phyloP scores from a whole-genome alignment of 2,888 invertebrate species.

The Micropterix aruncella region DNA sequence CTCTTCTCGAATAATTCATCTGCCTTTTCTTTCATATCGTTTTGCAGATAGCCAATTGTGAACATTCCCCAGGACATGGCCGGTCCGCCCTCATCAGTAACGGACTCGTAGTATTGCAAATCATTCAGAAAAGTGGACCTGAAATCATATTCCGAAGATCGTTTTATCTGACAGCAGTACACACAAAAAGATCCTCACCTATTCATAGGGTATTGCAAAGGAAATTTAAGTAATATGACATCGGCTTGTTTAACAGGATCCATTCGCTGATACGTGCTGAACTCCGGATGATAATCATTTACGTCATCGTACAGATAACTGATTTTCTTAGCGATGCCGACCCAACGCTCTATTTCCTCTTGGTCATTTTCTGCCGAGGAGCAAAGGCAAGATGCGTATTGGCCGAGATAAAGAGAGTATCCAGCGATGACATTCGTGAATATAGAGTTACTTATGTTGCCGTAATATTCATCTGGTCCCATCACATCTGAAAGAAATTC shows the following conservation, averaged over 20 bases:
- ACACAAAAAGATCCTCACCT: too few species aligned
- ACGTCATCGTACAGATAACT: conserved; percentile 18
- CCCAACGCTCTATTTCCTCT: conserved; percentile 6
- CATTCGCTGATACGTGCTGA: conserved; percentile 18
- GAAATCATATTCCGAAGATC: too few species aligned
- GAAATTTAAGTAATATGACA: conserved; percentile 23
- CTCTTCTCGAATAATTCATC: conserved; percentile 19
- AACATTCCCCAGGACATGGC: conserved; percentile 33
- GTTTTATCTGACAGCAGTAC: too few species aligned
- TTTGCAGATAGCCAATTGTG: conserved; percentile 21
- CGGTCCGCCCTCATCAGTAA: conserved; percentile 21
- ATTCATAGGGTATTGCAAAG: conserved; percentile 19
- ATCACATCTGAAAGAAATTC: conserved; percentile 18
- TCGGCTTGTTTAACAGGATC: conserved; percentile 26
- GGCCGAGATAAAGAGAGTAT: conserved; percentile 21
- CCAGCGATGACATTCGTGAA: conserved; percentile 24
- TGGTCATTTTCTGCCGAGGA: conserved; percentile 2
- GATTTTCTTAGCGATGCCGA: conserved; percentile 17
- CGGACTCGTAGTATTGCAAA: conserved; percentile 20
- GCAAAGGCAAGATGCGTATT: conserved; percentile 10
- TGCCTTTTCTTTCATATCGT: conserved; percentile 16
- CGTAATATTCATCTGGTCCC: conserved; percentile 30
- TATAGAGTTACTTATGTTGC: conserved; percentile 22
- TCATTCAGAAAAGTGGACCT: conserved; percentile 18
- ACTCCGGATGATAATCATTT: conserved; percentile 24